Percentiles rank a stretch among this genome's conserved stretches.
These are phyloP conservation scores for Fratercula arctica DNA, from an alignment of 2,797 vertebrate genomes.

Conservation along the genomic window DNA sequence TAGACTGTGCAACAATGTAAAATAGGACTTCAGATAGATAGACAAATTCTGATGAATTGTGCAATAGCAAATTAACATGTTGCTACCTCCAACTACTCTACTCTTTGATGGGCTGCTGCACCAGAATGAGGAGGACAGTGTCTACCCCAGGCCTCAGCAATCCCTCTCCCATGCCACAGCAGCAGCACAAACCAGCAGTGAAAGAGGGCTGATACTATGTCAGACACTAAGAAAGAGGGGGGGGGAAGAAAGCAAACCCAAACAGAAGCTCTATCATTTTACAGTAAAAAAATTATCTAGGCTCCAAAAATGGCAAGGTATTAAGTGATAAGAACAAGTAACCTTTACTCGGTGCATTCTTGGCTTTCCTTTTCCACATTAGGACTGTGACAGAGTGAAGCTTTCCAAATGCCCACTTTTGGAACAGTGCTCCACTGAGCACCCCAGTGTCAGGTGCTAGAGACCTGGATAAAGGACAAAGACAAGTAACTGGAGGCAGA, in stretches of 20 bases:
- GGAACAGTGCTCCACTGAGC: neutral
- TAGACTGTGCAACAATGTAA: neutral
- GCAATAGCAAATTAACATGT: neutral
- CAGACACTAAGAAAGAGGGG: neutral
- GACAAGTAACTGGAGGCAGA: neutral
- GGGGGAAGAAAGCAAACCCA: fast-evolving
- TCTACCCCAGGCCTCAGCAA: neutral
- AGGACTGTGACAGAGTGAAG: neutral
- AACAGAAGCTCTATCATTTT: neutral
- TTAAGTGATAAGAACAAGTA: neutral
- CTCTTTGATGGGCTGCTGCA: neutral
- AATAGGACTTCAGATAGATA: neutral
- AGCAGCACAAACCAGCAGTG: neutral
- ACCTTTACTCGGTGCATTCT: neutral
- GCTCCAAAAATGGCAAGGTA: neutral
- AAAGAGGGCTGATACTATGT: neutral
- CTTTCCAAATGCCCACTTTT: neutral
- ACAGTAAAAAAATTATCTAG: neutral
- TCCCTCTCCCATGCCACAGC: neutral
- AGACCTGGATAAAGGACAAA: neutral
- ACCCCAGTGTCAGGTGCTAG: neutral
- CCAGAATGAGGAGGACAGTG: neutral
- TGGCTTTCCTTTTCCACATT: neutral
- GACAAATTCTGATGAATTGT: neutral
- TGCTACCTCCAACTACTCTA: neutral